Base-by-base conservation (phyloP, 2,113 vertebrate genomes). In the Vulpes ferrilata region DNA sequence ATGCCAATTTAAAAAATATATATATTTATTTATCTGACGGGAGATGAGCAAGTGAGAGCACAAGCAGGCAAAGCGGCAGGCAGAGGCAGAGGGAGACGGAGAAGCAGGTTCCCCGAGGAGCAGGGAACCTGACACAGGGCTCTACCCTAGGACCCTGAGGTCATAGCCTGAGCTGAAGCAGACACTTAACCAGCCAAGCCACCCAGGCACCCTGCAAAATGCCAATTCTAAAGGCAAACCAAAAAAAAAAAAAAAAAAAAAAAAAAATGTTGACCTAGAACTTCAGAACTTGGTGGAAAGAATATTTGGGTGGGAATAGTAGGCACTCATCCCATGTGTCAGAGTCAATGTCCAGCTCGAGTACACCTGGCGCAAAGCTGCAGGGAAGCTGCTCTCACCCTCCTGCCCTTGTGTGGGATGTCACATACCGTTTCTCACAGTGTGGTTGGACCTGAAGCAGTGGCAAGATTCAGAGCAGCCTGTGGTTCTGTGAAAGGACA, bases 221-320 rank as follows among this genome's bases (percentile, higher is more conserved):
- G 79, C 27, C 82, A 89, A 25, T 65, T 96, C 78, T 88, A 62
- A 92, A 88, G 59, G 32, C 25, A 73, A 53, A 62, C 43, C 43
- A 82, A n/a, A n/a, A n/a, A n/a, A n/a, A n/a, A n/a, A n/a, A n/a
- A n/a, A n/a, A n/a, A n/a, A 51, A 48, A 10, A 55, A 38, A 38
- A 20, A 80, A 51, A 57, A 16, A 78, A n/a, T 4, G 27, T 90
- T 94, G 22, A 55, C 0, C 1, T 83, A 62, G 67, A 89, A 59
- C 38, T 93, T 93, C 11, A 65, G 23, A 82, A 15, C n/a, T 92
- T 35, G 9, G 9, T 74, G 64, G 62, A 87, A 95, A 91, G 74
- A 83, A 67, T 22, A 6, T 43, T 90, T 74, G 67, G 7, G 20
- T 12, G 55, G 30, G 65, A 43, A 2, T 30, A 23, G 81, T 73